phyloP scores from a whole-genome alignment of 2,113 vertebrate genomes.

The Pollimyrus isidori region DNA sequence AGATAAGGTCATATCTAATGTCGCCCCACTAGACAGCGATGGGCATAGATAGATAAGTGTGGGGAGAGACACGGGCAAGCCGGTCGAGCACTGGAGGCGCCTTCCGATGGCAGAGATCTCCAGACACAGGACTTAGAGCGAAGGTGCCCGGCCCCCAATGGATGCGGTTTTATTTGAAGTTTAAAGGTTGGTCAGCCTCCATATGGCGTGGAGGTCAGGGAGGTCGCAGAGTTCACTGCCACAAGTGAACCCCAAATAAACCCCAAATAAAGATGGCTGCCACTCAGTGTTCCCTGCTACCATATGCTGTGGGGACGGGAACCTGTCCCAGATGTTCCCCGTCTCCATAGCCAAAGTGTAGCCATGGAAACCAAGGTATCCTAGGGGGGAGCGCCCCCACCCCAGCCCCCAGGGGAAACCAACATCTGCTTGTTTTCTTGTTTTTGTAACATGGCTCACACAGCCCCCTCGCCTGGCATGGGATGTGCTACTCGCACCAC shows the following conservation, averaged over 20 bases:
- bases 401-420: neutral
- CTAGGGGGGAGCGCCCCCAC: neutral
- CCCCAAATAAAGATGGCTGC: neutral
- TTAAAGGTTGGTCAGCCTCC: neutral
- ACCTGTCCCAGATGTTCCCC: neutral
- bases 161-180: neutral
- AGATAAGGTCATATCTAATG: slow-evolving; percentile 33
- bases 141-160: neutral
- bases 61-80: neutral
- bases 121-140: neutral
- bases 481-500: fast-evolving
- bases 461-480: neutral
- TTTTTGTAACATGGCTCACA: neutral
- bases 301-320: neutral
- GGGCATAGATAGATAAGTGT: slow-evolving; percentile 57
- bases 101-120: neutral
- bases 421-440: neutral
- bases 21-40: slow-evolving; percentile 40
- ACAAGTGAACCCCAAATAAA: neutral
- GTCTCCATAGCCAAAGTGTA: neutral
- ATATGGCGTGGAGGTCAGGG: neutral
- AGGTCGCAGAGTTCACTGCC: neutral
- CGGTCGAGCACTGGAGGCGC: neutral
- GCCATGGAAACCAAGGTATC: neutral
- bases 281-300: neutral